A percentile compares a stretch with the other conserved stretches of the same genome.
These are phyloP conservation scores for Drosophila tani DNA, from an alignment of 1,140 invertebrate species.

Conservation along the genomic window DNA sequence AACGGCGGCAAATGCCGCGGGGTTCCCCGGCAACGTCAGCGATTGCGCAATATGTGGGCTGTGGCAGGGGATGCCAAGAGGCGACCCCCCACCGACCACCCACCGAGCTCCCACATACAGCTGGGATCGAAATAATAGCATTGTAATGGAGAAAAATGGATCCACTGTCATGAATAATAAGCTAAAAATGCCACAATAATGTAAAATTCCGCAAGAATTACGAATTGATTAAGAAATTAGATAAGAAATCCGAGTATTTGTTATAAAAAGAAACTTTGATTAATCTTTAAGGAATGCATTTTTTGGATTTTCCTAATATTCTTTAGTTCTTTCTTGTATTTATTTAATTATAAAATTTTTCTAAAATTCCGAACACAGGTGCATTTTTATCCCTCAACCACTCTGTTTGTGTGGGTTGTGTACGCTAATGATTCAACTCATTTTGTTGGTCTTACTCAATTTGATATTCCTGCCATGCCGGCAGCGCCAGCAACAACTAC, in stretches of 20 bases:
- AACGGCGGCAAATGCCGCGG: slow-evolving; percentile 35
- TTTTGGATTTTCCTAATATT: no score
- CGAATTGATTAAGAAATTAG: no score
- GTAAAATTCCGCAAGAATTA: no score
- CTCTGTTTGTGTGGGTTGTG: slow-evolving; percentile 36
- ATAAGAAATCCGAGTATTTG: no score
- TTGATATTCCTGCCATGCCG: slow-evolving; percentile 69
- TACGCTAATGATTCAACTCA: slow-evolving; percentile 82
- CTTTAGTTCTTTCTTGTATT: no score
- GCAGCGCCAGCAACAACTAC: slow-evolving; percentile 27
- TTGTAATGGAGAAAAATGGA: neutral
- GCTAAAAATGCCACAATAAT: no score
- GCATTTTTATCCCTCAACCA: slow-evolving; percentile 6
- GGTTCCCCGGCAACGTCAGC: slow-evolving; percentile 25
- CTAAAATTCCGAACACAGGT: slow-evolving; percentile 1
- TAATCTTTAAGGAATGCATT: no score
- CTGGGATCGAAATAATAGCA: neutral
- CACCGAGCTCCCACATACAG: neutral
- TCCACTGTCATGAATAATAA: neutral
- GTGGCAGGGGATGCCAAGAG: slow-evolving; percentile 21
- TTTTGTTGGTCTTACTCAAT: slow-evolving; percentile 79
- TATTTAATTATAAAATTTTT: no score
- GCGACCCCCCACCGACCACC: neutral
- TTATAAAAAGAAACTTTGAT: no score
- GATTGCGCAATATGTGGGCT: slow-evolving; percentile 70